Evolutionary conservation across 2,888 invertebrate species (phyloP).

Genomic region (Andrena marginata): DNA sequence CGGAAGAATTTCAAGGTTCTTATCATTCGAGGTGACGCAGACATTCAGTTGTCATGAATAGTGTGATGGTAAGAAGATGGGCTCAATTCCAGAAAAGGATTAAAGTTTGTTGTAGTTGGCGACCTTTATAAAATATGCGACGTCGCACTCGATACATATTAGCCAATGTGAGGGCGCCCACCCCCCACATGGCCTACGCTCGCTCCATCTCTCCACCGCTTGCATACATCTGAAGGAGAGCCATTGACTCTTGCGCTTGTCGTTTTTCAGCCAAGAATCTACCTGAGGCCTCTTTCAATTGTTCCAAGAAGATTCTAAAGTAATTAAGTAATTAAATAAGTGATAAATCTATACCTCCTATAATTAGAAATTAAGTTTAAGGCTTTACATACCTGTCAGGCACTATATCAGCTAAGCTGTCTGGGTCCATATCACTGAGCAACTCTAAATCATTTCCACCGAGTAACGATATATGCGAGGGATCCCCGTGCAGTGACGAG

Average conservation of each 20-base stretch:
- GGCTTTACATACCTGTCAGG: conserved; percentile 87
- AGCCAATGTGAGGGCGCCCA: conserved; percentile 84
- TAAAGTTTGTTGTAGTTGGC: conserved; percentile 82
- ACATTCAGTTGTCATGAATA: conserved; percentile 42
- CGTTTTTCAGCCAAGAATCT: conserved; percentile 93
- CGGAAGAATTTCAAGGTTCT: conserved; percentile 44
- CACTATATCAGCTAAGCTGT: conserved; percentile 93
- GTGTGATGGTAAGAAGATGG: conserved; percentile 60
- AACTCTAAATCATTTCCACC: conserved; percentile 94
- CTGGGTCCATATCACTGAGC: conserved; percentile 95
- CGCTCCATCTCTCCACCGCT: conserved; percentile 83
- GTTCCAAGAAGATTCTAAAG: conserved; percentile 89
- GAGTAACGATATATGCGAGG: conserved; percentile 93
- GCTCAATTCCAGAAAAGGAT: conserved; percentile 84
- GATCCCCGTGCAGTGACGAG: conserved; percentile 86
- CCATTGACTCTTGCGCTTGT: conserved; percentile 95
- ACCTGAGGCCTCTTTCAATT: conserved; percentile 93
- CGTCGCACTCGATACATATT: conserved; percentile 83
- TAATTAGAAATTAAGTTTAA: background rate
- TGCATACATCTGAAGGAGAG: conserved; percentile 91
- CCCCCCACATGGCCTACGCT: conserved; percentile 85
- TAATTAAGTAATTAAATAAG: background rate
- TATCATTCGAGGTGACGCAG: conserved; percentile 17
- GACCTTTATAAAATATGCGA: conserved; percentile 83
- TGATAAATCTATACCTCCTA: background rate